Evolutionary conservation across 2,888 invertebrate genomes (phyloP), one percentile per base, ranked within the genome.

Genomic region (Lottia gigantea): DNA sequence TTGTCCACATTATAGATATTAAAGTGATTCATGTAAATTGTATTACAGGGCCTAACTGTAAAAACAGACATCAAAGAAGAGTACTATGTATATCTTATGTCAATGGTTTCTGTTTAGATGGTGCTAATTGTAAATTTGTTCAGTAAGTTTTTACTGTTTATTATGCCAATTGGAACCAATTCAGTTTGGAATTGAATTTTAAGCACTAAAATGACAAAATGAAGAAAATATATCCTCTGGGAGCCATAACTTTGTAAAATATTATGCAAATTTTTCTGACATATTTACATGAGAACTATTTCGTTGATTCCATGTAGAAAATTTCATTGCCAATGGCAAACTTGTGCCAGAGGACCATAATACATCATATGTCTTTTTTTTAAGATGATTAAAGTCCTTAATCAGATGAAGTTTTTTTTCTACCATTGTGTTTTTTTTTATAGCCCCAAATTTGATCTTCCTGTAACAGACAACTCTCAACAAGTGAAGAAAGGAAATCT

Each of bases 1-100:
- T 31, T 31, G 31, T 31, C 6, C 31, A 31, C 31, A 31, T 31
- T 31, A 2, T 31, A 31, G 31, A 31, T 31, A 31, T 31, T 49
- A n/a, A n/a, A 16, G 46, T 16, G 45, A 8, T 15, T 49, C n/a
- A 47, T 64, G 64, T 62, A 15, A 4, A 4, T 40, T 40, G 11
- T n/a, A 64, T 78, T 81, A 12, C 80, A 89, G 89, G 89, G 0
- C 98, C 98, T 0, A 93, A 95, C 78, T 98, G 98, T 86, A 92
- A 98, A 64, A 98, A 99, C 89, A 91, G 98, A 47, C 99, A 99
- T 85, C 96, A 98, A 0, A 91, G 99, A 23, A 91, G 98, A 77
- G 97, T 99, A 1, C 91, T 99, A 31, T 99, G 99, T 88, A 94
- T 95, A 88, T 96, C 96, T 88, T 99, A 98, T 86, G 90, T 98